phyloP scores from a whole-genome alignment of 2,113 vertebrate genomes.

The Gavialis gangeticus region DNA sequence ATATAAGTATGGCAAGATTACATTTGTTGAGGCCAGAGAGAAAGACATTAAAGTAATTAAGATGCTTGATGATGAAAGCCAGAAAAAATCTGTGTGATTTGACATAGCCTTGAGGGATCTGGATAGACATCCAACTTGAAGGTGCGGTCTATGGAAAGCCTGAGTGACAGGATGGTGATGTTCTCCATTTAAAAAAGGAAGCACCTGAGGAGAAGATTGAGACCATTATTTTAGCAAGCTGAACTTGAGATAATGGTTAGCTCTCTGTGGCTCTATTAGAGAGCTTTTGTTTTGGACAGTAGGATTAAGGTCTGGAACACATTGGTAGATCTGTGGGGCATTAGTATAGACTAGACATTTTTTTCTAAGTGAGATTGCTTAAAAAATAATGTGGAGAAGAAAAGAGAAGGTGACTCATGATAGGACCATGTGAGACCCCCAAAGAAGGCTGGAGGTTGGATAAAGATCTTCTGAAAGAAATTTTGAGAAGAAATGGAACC shows the following conservation, averaged over 20 bases:
- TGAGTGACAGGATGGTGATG: background rate
- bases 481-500: too few species aligned
- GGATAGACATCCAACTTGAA: too few species aligned
- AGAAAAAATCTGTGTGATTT: too few species aligned
- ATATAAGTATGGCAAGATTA: background rate
- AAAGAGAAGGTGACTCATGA: background rate
- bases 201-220: too few species aligned
- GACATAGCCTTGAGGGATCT: too few species aligned
- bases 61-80: too few species aligned
- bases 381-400: background rate
- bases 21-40: background rate
- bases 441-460: background rate
- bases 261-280: background rate
- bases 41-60: background rate
- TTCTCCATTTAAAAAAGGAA: too few species aligned
- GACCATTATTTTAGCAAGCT: background rate
- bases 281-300: background rate
- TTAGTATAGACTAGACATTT: background rate
- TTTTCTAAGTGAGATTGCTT: background rate
- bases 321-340: background rate
- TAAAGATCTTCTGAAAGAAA: too few species aligned
- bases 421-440: background rate
- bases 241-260: background rate
- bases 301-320: background rate
- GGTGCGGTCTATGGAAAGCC: background rate